These are phyloP conservation scores for Chloroceryle aenea DNA, from an alignment of 2,113 vertebrate species.

Conservation along the genomic window DNA sequence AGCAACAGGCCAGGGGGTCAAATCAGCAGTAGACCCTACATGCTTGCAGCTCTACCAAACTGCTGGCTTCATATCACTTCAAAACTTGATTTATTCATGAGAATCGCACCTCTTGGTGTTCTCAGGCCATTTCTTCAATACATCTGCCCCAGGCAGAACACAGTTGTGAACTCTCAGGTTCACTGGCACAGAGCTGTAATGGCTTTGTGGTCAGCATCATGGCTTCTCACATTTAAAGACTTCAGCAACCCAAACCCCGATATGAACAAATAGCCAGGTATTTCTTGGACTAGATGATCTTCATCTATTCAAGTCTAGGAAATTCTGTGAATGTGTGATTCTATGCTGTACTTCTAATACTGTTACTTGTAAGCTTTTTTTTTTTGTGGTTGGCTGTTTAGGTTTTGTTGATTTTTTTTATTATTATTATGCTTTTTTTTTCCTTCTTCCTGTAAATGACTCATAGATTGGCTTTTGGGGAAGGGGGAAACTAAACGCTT, in stretches of 20 bases:
- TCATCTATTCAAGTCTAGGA: too few relatives aligned
- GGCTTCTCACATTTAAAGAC: neutral
- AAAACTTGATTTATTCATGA: neutral
- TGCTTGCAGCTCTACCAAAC: neutral
- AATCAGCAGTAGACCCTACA: neutral
- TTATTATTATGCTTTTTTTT: neutral
- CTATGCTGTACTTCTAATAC: neutral
- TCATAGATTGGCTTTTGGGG: neutral
- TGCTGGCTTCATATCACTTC: rapidly evolving
- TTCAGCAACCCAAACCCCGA: neutral
- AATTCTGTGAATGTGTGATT: too few relatives aligned
- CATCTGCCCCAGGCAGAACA: neutral
- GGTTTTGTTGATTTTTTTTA: neutral
- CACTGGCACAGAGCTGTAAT: neutral
- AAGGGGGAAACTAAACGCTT: neutral
- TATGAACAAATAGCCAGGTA: neutral
- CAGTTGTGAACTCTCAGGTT: neutral
- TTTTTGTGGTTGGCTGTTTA: too few relatives aligned
- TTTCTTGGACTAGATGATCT: neutral
- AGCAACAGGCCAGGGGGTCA: neutral
- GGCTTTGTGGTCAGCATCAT: conserved; percentile 15
- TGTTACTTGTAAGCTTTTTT: neutral
- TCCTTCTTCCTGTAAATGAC: neutral
- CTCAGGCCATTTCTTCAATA: neutral
- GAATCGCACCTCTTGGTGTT: neutral